Conservation (phyloP, 2,797 vertebrate genomes). For the Typhlichthys eigenmanni region DNA sequence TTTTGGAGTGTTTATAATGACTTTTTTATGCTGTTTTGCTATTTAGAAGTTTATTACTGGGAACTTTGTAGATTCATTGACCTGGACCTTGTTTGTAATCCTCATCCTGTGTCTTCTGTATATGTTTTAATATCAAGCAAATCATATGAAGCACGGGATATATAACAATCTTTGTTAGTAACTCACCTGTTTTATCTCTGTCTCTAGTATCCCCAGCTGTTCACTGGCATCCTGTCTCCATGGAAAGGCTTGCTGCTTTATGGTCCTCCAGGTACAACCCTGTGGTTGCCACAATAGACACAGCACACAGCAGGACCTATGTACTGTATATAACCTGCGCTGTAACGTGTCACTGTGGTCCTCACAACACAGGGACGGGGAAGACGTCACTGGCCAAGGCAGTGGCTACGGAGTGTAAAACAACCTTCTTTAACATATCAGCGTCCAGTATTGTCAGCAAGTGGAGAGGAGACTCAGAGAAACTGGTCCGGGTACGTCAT, state of each 20-base stretch:
- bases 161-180: too few species aligned
- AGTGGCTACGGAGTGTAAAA: conserved; percentile 93
- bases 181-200: background rate
- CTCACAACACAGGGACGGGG: conserved; percentile 84
- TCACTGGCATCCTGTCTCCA: conserved; percentile 92
- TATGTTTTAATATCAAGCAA: too few species aligned
- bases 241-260: conserved; percentile 95
- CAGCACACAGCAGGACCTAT: conserved; percentile 1
- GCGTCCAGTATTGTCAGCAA: conserved; percentile 98
- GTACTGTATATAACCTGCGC: background rate
- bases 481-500: conserved; percentile 89
- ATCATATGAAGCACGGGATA: too few species aligned
- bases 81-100: too few species aligned
- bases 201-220: conserved; percentile 90
- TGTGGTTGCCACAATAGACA: conserved; percentile 15
- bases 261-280: conserved; percentile 86
- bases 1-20: too few species aligned
- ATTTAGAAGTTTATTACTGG: too few species aligned
- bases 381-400: conserved; percentile 97
- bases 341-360: background rate
- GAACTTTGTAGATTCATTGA: too few species aligned
- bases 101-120: too few species aligned
- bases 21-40: too few species aligned
- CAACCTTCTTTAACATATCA: conserved; percentile 98
- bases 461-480: conserved; percentile 97